phyloP scores from a whole-genome alignment of 2,888 invertebrate species.

The Imbricaverruca yamaguchii region DNA sequence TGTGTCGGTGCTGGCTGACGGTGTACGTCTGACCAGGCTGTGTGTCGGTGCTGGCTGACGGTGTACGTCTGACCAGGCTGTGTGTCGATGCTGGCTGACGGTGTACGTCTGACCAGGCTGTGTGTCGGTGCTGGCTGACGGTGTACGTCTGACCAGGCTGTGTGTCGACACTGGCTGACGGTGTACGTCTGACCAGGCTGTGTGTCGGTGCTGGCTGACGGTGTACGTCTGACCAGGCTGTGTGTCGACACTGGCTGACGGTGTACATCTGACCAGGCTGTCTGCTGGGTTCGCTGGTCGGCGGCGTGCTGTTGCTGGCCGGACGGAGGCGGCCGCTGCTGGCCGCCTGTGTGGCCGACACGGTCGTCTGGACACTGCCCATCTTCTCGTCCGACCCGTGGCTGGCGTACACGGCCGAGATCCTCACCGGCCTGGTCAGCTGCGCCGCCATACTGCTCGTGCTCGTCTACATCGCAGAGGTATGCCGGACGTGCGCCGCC shows the following conservation, averaged over 20 bases:
- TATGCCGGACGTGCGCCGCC: too few species aligned
- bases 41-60: too few species aligned
- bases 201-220: too few species aligned
- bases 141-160: too few species aligned
- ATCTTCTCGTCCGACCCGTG: conserved; percentile 10
- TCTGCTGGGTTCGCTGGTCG: conserved; percentile 15
- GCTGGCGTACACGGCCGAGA: conserved; percentile 9
- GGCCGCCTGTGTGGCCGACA: neutral
- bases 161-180: too few species aligned
- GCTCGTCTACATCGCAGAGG: conserved; percentile 17
- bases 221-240: too few species aligned
- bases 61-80: too few species aligned
- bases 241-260: neutral
- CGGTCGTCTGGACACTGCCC: conserved; percentile 7
- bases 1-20: too few species aligned
- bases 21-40: too few species aligned
- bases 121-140: too few species aligned
- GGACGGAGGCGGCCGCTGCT: conserved; percentile 13
- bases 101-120: too few species aligned
- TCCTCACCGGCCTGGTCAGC: conserved; percentile 7
- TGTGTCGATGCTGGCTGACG: too few species aligned
- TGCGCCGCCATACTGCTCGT: neutral
- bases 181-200: neutral
- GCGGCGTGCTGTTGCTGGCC: conserved; percentile 9
- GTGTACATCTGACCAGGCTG: neutral